Evolutionary conservation across 2,113 vertebrate genomes (phyloP).

Genomic region (Pteropus alecto): DNA sequence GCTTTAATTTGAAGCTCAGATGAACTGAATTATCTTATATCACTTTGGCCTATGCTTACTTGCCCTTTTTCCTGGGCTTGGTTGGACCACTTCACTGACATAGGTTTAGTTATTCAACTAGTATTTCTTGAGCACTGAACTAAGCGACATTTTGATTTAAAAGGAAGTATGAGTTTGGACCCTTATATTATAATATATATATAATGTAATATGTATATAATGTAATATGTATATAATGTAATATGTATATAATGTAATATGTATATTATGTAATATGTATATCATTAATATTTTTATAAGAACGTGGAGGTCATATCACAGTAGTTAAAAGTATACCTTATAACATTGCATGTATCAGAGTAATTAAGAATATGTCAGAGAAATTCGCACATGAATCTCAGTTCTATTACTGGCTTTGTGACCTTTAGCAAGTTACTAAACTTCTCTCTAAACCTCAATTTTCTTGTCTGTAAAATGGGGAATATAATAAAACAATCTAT

Average conservation of each 20-base stretch:
- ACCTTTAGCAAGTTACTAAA: neutral
- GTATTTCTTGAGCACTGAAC: neutral
- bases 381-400: neutral
- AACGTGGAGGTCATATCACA: neutral
- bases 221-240: no score
- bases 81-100: neutral
- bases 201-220: no score
- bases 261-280: neutral
- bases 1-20: neutral
- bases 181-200: no score
- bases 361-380: neutral
- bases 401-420: neutral
- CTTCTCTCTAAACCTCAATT: neutral
- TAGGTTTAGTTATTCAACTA: neutral
- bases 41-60: neutral
- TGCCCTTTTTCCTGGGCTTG: neutral
- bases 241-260: neutral
- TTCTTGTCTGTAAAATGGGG: neutral
- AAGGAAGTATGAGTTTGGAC: neutral
- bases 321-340: neutral
- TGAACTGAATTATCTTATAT: neutral
- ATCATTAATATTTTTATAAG: neutral
- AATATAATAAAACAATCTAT: neutral
- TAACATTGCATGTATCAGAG: neutral
- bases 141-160: neutral